Evolutionary conservation across 2,113 vertebrate species (phyloP).

Genomic region (Panurus biarmicus): DNA sequence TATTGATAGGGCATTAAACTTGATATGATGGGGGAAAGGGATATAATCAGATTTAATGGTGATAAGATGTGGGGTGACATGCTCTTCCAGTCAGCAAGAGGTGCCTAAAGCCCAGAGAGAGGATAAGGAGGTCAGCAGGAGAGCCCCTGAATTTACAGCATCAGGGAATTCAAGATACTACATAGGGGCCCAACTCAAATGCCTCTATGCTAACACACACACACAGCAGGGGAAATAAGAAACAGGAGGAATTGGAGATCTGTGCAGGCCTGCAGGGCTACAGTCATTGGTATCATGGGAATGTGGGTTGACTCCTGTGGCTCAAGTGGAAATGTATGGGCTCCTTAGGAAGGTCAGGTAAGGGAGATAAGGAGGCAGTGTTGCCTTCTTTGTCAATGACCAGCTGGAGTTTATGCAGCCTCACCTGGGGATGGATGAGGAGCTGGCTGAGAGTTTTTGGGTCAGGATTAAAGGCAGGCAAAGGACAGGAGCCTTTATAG

Average conservation of each 20-base stretch:
- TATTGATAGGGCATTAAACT: not conserved
- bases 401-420: not conserved
- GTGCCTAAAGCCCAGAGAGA: not conserved
- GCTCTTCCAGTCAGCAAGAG: not conserved
- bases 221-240: not conserved
- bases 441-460: not conserved
- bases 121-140: not conserved
- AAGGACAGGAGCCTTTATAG: not conserved
- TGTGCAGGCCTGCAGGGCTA: not conserved
- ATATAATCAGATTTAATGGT: not conserved
- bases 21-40: not conserved
- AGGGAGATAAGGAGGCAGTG: not conserved
- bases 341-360: not conserved
- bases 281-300: not conserved
- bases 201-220: not conserved
- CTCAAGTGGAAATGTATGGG: not conserved
- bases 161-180: not conserved
- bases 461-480: not conserved
- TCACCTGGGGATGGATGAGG: not conserved
- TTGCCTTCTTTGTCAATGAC: rapidly evolving
- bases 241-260: not conserved
- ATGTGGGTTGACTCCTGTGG: not conserved
- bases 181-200: not conserved
- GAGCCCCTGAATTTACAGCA: not conserved
- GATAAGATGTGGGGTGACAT: not conserved